Base-by-base conservation (phyloP, 53 echinoderm and acorn worm species). In the Astropecten irregularis region DNA sequence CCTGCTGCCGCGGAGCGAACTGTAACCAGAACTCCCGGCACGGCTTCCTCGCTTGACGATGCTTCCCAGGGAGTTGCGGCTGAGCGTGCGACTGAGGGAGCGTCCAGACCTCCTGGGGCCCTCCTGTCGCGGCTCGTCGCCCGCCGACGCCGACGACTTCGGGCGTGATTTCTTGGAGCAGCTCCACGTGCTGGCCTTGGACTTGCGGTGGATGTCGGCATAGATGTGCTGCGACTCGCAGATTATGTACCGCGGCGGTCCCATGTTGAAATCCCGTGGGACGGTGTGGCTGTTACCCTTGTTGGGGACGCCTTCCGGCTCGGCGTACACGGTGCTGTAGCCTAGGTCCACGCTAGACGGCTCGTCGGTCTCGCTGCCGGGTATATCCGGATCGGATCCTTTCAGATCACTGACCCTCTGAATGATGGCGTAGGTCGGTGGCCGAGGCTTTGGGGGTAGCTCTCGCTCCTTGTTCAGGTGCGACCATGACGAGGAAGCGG, bases 191-290 rank as follows among this genome's bases (percentile, higher is more conserved):
- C 61, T 79, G 8, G 77, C 77, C 6, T 63, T 79, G 33, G 79
- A 79, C 47, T 79, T 79, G 21, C 79, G 79, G n/a, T 79, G 79
- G 35, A 79, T 79, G 19, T 79, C 79, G 19, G 79, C 33, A 21
- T 79, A 79, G 46, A 79, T 79, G 49, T 79, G 79, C 49, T 79
- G 79, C 1, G 79, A 79, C 27, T 79, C 79, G 20, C 79, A 79
- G 9, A 79, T 6, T 15, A 79, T 79, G 79, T 79, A 79, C 11
- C 79, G 62, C 26, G 79, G 79, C 15, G 79, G 62, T 3, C 62
- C 79, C 63, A 79, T 47, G 49, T 40, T 79, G 47, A 79, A 62
- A 30, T 79, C 79, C 2, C 62, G 61, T 2, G 79, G 79, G 30
- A 79, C 32, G 44, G 79, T 79, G 7, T 62, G 44, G 34, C 79